Conservation (phyloP, 2,113 vertebrate species). For the Camelus dromedarius region DNA sequence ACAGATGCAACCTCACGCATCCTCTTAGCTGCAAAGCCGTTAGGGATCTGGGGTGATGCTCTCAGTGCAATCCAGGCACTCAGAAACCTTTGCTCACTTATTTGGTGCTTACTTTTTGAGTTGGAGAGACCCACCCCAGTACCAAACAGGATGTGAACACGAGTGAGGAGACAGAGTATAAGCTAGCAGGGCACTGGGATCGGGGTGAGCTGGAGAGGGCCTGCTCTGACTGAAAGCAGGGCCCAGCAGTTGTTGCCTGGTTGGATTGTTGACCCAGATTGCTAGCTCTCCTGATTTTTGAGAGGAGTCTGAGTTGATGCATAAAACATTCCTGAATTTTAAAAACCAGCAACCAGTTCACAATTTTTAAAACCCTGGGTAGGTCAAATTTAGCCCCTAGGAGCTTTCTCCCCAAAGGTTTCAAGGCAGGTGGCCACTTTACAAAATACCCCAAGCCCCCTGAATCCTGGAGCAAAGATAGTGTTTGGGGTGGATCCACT, state of each 20-base stretch:
- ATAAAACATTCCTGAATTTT: background rate
- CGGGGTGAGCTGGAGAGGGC: background rate
- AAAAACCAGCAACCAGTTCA: background rate
- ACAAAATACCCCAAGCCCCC: background rate
- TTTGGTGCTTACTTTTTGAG: background rate
- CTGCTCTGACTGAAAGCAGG: background rate
- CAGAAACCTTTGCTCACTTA: background rate
- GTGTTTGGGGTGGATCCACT: background rate
- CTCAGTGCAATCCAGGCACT: background rate
- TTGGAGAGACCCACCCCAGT: background rate
- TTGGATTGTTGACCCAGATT: background rate
- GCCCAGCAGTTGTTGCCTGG: background rate
- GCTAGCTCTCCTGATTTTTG: background rate
- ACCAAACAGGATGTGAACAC: background rate
- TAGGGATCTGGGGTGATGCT: background rate
- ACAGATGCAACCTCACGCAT: background rate
- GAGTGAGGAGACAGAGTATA: background rate
- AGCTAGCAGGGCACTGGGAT: background rate
- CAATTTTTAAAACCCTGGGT: background rate
- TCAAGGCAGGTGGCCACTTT: background rate
- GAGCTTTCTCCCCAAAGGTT: background rate
- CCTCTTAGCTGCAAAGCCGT: too few relatives aligned
- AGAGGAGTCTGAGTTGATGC: background rate
- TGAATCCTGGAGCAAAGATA: background rate
- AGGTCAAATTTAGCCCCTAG: background rate